These are phyloP conservation scores for Brotula barbata DNA, from an alignment of 2,797 vertebrate species.

Conservation along the genomic window DNA sequence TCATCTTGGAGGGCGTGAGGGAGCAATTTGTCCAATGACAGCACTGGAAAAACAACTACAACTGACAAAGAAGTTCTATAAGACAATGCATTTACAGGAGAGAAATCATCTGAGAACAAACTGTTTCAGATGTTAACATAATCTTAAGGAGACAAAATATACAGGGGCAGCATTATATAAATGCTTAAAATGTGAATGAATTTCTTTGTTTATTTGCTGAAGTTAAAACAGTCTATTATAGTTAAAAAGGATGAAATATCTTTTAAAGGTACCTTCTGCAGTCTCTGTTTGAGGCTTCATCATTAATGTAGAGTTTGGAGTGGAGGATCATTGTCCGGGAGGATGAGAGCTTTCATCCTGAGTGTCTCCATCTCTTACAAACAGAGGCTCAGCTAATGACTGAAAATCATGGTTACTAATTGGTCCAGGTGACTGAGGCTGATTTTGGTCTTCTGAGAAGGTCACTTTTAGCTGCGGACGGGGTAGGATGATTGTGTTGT, in stretches of 20 bases:
- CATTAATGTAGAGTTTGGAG: conserved; percentile 75
- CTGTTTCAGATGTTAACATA: too few species aligned
- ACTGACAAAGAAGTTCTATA: conserved; percentile 33
- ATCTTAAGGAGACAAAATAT: too few species aligned
- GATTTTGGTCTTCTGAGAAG: conserved; percentile 63
- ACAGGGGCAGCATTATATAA: too few species aligned
- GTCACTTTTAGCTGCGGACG: conserved; percentile 51
- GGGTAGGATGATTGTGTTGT: conserved; percentile 25
- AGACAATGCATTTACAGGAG: not conserved
- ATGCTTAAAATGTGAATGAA: too few species aligned
- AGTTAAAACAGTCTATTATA: too few species aligned
- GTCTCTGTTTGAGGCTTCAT: conserved; percentile 52
- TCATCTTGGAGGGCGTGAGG: conserved; percentile 41
- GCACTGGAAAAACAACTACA: conserved; percentile 28
- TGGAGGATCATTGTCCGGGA: conserved; percentile 78
- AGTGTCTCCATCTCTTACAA: conserved; percentile 27
- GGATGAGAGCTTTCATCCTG: conserved; percentile 37
- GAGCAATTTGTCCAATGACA: conserved; percentile 50
- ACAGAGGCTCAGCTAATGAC: conserved; percentile 28
- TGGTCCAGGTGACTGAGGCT: conserved; percentile 42
- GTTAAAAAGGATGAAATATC: conserved; percentile 8
- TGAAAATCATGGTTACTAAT: conserved; percentile 49
- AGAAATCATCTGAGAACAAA: too few species aligned
- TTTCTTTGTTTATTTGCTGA: too few species aligned
- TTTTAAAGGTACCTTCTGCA: conserved; percentile 75